phyloP scores from a whole-genome alignment of 2,113 vertebrate species.

The Paedocypris sp. region DNA sequence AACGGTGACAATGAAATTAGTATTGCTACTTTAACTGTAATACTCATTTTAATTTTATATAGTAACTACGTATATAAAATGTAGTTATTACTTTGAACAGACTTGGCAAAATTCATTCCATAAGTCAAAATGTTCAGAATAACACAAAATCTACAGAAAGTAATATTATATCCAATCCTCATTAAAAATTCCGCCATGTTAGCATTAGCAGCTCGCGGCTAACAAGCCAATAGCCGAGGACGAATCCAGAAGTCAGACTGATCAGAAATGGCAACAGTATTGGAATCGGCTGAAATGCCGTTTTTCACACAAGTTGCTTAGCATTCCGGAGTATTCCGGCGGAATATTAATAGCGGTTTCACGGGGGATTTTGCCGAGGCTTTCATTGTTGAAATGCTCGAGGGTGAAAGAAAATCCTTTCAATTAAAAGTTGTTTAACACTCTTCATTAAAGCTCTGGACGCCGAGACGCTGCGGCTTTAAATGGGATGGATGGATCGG shows the following conservation, averaged over 20 bases:
- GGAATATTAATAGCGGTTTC: constrained; percentile 42
- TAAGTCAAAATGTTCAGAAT: too few relatives aligned
- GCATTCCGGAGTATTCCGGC: constrained; percentile 18
- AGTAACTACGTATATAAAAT: too few relatives aligned
- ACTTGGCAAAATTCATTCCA: too few relatives aligned
- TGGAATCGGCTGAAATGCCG: too few relatives aligned
- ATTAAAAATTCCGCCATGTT: too few relatives aligned
- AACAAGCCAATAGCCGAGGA: background rate
- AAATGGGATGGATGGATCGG: background rate
- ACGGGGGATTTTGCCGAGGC: constrained; percentile 22
- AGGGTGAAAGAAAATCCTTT: constrained; percentile 45
- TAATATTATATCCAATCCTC: too few relatives aligned
- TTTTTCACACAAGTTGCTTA: constrained; percentile 3
- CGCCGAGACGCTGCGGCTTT: background rate
- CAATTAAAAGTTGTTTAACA: constrained; percentile 50
- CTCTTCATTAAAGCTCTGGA: constrained; percentile 27
- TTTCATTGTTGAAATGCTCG: constrained; percentile 38
- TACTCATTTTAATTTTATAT: too few relatives aligned
- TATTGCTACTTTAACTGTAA: too few relatives aligned
- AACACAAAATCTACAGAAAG: too few relatives aligned
- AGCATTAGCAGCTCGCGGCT: background rate
- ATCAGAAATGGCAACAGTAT: background rate
- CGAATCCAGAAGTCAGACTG: background rate
- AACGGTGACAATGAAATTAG: too few relatives aligned
- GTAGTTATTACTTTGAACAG: too few relatives aligned